Conservation (phyloP, 92 coral and sea anemone genomes). For the Parazoanthus atlanticus region DNA sequence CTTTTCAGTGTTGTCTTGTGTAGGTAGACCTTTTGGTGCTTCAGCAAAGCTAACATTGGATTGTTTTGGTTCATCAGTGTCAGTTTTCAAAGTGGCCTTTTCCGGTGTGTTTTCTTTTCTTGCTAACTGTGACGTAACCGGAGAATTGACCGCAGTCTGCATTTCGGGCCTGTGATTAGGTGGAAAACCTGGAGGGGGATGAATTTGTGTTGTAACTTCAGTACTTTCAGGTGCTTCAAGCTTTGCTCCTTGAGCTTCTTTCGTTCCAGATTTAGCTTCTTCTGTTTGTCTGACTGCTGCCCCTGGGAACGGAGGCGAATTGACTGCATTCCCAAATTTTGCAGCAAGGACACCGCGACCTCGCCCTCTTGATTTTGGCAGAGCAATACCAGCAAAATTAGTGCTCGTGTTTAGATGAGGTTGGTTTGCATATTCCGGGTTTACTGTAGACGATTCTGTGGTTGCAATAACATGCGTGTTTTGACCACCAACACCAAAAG, state of each 20-base stretch:
- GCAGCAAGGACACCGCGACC: slow-evolving; percentile 33
- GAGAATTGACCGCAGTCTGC: background rate
- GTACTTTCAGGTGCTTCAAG: background rate
- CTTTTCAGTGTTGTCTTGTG: background rate
- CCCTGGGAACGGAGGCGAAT: background rate
- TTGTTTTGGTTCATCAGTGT: background rate
- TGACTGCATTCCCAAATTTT: background rate
- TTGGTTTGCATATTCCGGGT: background rate
- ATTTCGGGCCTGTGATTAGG: background rate
- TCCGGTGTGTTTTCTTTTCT: background rate
- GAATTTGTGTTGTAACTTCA: no score
- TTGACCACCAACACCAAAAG: background rate
- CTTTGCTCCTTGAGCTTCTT: background rate
- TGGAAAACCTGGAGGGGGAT: background rate
- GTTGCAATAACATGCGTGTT: no score
- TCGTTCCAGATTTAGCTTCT: background rate
- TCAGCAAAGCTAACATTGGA: background rate
- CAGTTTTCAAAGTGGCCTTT: background rate
- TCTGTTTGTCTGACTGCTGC: background rate
- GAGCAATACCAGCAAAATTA: background rate
- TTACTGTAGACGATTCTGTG: no score
- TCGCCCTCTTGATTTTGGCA: slow-evolving; percentile 1
- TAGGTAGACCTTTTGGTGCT: background rate
- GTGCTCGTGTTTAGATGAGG: background rate
- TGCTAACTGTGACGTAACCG: background rate